Conservation (phyloP, 2,113 vertebrate genomes). For the Labeo rohita region DNA sequence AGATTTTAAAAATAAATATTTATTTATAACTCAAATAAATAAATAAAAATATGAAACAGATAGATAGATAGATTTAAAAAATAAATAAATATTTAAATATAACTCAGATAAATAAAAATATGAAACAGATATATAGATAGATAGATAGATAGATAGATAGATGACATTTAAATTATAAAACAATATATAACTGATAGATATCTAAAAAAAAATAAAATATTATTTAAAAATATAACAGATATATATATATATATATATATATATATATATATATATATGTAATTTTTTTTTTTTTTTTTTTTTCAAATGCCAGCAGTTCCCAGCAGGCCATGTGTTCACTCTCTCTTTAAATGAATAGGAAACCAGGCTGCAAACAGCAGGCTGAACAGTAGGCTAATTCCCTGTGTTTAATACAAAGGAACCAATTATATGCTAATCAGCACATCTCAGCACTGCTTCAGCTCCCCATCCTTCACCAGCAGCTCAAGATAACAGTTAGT, state of each 20-base stretch:
- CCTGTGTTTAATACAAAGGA: constrained; percentile 79
- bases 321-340: constrained; percentile 38
- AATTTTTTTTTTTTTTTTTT: neutral
- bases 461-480: constrained; percentile 67
- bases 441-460: constrained; percentile 71
- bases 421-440: constrained; percentile 86
- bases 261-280: no score
- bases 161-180: neutral
- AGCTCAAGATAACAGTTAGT: constrained; percentile 46
- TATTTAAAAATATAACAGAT: no score
- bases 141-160: neutral
- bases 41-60: neutral
- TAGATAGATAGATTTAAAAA: neutral
- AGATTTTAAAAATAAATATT: no score
- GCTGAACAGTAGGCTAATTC: constrained; percentile 63
- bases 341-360: constrained; percentile 57
- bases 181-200: no score
- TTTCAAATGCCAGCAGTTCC: neutral
- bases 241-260: no score
- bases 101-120: no score
- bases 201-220: no score
- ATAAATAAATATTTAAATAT: no score
- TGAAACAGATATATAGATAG: neutral
- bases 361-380: constrained; percentile 56
- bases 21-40: no score